These are phyloP conservation scores for Tragelaphus eurycerus DNA, from an alignment of 2,797 vertebrate genomes.

Conservation along the genomic window DNA sequence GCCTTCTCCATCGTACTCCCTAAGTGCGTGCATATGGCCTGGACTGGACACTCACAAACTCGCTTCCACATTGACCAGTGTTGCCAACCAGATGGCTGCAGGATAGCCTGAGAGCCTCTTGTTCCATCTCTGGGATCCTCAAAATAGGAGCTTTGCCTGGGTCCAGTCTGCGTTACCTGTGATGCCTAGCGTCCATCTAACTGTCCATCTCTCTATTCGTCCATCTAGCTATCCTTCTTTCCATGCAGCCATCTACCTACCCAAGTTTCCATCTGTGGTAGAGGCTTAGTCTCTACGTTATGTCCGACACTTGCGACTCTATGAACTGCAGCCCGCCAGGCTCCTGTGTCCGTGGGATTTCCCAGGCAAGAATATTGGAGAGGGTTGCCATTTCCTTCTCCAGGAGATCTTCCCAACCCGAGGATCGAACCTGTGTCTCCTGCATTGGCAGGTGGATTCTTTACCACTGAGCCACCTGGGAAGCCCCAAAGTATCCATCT, in stretches of 20 bases:
- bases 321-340: background rate
- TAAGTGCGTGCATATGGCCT: background rate
- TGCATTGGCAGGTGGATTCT: background rate
- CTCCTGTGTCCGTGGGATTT: background rate
- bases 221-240: background rate
- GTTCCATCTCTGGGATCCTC: background rate
- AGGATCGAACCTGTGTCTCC: background rate
- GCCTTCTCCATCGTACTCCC: too few relatives aligned
- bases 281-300: accelerated
- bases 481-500: background rate
- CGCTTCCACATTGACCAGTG: background rate
- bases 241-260: background rate
- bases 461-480: background rate
- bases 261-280: background rate
- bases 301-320: accelerated
- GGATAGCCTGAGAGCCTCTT: accelerated
- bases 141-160: background rate
- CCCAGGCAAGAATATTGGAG: background rate
- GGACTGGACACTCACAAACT: background rate
- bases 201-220: accelerated
- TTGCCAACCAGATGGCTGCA: background rate
- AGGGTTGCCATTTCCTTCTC: background rate
- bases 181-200: background rate
- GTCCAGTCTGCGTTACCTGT: background rate
- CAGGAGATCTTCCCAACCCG: background rate